Evolutionary conservation across 1,140 invertebrate genomes (phyloP), one percentile per base, ranked within the genome.

Genomic region (Gonatopus flavifemur): DNA sequence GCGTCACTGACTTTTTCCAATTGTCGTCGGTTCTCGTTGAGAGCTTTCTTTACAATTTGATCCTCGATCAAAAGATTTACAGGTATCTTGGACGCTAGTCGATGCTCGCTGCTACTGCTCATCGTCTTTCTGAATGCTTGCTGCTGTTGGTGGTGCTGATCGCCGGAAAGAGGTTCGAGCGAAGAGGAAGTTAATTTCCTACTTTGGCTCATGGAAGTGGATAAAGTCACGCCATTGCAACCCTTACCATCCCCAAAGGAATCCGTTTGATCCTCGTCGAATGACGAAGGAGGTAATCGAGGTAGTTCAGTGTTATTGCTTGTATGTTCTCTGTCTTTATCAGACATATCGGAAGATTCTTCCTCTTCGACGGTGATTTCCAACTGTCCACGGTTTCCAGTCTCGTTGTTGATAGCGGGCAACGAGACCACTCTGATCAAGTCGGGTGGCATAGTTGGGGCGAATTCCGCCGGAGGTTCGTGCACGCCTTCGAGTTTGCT

Each of bases 361-460:
- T 72, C 71, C 39, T 75, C 70, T 15, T 73, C 71, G 2, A 70
- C 62, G 5, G 65, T 67, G 12, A 65, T 56, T 19, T 70, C 69
- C 31, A 67, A 31, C 30, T 66, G 61, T 3, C 57, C 63, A 3
- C 65, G 61, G 28, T 55, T 62, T 3, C 37, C 40, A 5, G 55
- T 18, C 1, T 81, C 78, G 37, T 85, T 82, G 16, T 78, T 80
- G 7, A 86, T 76, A 46, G 76, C 82, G 6, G 85, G 86, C 36
- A 87, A 66, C 0, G 87, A 88, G 16, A 87, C 81, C 2, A 88
- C 85, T 46, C 85, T 74, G 18, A 87, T 81, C 50, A 88, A 77
- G 32, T 81, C 80, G 0, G 86, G 85, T 16, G 83, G 83, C 1
- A 77, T 63, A 2, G 78, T 69, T 1, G 82, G 70, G 3, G 71